Conservation (phyloP, 2,113 vertebrate genomes). For the Guaruba guarouba region DNA sequence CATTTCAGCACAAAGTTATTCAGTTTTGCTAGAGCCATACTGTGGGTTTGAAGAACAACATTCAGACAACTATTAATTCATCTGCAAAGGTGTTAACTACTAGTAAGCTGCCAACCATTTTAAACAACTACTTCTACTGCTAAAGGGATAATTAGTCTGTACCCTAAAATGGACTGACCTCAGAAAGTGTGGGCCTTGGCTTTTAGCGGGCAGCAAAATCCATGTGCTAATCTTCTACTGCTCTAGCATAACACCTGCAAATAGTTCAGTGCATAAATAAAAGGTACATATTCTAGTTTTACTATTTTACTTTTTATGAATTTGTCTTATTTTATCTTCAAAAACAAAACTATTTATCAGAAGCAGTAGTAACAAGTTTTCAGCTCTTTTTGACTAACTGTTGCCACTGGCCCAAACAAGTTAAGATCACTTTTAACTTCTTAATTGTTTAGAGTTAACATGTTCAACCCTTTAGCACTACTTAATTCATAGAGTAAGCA, state of each 20-base stretch:
- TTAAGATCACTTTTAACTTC: neutral
- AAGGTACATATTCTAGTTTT: neutral
- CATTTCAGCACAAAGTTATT: neutral
- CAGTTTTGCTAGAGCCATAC: neutral
- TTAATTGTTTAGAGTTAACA: neutral
- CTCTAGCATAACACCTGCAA: neutral
- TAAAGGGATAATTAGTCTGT: neutral
- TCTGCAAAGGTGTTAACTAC: neutral
- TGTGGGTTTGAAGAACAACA: neutral
- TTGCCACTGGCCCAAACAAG: neutral
- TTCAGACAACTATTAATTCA: neutral
- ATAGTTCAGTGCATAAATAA: neutral
- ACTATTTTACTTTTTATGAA: neutral
- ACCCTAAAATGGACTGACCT: neutral
- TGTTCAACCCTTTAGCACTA: neutral
- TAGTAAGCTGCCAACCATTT: neutral
- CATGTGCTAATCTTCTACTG: neutral
- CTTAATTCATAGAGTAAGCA: neutral
- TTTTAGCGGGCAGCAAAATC: neutral
- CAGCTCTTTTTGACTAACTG: neutral
- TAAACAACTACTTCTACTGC: neutral
- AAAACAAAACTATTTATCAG: neutral
- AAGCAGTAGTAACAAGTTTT: neutral
- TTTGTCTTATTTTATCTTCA: neutral
- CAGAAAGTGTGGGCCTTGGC: neutral